A percentile compares a stretch with the other conserved stretches of the same genome.
Conservation (phyloP, 1,140 invertebrate genomes). For the Notospermus geniculatus region DNA sequence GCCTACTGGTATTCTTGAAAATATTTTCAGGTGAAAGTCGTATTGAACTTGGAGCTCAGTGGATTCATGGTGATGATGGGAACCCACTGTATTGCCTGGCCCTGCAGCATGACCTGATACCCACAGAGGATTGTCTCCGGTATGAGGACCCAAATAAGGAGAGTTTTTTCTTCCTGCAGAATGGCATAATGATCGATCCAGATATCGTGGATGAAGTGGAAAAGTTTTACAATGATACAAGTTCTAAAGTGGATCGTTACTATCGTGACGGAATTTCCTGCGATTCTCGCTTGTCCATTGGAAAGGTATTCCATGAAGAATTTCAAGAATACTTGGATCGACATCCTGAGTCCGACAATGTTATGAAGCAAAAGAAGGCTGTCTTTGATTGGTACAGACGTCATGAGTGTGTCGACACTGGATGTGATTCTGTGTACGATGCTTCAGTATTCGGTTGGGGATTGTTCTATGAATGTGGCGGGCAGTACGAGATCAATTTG, state of each 20-base stretch:
- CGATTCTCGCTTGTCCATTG: neutral
- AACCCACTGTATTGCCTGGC: conserved; percentile 43
- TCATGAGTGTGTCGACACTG: conserved; percentile 22
- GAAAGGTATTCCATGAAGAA: neutral
- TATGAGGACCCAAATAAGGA: conserved; percentile 15
- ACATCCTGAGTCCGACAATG: neutral
- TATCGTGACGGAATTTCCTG: neutral
- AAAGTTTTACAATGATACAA: conserved; percentile 13
- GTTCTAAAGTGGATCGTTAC: conserved; percentile 8
- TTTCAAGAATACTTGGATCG: conserved; percentile 3
- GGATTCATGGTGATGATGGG: conserved; percentile 75
- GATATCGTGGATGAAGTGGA: conserved; percentile 17
- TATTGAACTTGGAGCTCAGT: conserved; percentile 81
- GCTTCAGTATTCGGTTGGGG: conserved; percentile 44
- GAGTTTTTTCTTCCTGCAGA: conserved; percentile 17
- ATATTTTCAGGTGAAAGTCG: conserved; percentile 57
- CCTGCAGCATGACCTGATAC: conserved; percentile 15
- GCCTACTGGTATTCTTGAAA: too few relatives aligned
- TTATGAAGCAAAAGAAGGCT: neutral
- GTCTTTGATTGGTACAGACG: conserved; percentile 22
- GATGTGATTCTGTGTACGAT: conserved; percentile 61
- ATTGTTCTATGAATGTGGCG: conserved; percentile 60
- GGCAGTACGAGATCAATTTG: conserved; percentile 60
- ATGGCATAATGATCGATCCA: conserved; percentile 19
- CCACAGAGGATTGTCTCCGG: conserved; percentile 14